Conservation (phyloP, 2,888 invertebrate genomes). For the Periphyllus acericola region DNA sequence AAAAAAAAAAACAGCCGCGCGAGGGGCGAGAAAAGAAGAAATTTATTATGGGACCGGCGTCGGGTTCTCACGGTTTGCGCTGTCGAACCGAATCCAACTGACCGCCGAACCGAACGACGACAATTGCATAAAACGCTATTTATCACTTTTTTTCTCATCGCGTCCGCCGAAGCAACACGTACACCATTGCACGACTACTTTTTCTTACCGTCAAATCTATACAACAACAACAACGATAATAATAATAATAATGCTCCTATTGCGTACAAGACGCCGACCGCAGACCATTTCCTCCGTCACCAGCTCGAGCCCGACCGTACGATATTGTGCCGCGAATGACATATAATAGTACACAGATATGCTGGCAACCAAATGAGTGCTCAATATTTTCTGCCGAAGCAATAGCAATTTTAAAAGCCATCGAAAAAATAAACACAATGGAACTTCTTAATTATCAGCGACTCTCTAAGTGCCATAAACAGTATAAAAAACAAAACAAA, state of each 20-base stretch:
- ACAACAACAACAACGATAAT: background rate
- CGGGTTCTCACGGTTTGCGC: conserved; percentile 42
- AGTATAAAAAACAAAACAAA: no score
- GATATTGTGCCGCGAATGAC: background rate
- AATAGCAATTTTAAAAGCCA: no score
- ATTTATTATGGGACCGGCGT: conserved; percentile 2
- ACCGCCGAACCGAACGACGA: conserved; percentile 26
- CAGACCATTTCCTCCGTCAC: background rate
- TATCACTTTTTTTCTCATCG: conserved; percentile 26
- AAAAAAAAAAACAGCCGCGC: background rate
- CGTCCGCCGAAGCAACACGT: background rate
- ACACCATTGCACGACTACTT: background rate
- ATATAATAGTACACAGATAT: no score
- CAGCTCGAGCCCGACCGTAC: background rate
- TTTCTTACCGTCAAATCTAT: background rate
- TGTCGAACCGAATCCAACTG: conserved; percentile 18
- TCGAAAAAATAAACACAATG: no score
- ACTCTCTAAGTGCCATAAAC: no score
- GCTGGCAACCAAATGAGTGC: no score
- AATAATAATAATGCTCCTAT: background rate
- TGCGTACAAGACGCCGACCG: background rate
- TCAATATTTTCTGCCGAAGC: no score
- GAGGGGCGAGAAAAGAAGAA: background rate
- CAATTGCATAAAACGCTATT: background rate
- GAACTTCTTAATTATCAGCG: no score